phyloP scores from a whole-genome alignment of 2,888 invertebrate genomes.

The Tinea pellionella region DNA sequence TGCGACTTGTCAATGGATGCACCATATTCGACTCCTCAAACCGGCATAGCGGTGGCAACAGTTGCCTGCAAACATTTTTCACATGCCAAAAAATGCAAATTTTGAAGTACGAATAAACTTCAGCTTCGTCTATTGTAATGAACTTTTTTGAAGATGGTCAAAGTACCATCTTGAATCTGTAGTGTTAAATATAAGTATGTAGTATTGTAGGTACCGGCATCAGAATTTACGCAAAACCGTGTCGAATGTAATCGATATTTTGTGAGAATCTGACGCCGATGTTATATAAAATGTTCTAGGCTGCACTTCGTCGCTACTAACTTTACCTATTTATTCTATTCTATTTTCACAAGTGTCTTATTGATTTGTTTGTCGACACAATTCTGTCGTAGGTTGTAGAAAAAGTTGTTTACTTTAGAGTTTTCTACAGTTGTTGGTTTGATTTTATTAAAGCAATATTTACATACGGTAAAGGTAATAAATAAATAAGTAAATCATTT shows the following conservation, averaged over 20 bases:
- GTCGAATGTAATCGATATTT: not conserved
- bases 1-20: no score
- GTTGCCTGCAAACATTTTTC: no score
- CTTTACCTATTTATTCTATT: constrained; percentile 3
- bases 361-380: constrained; percentile 3
- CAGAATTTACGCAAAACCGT: not conserved
- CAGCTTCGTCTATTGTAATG: not conserved
- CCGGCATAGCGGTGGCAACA: no score
- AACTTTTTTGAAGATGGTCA: not conserved
- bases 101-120: not conserved
- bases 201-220: not conserved
- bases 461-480: no score
- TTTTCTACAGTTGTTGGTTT: not conserved
- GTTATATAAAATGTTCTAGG: not conserved
- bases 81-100: no score
- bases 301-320: not conserved
- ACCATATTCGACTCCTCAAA: no score
- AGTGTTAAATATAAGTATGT: not conserved
- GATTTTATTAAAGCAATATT: not conserved
- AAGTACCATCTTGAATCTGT: not conserved
- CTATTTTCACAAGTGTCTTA: constrained; percentile 6
- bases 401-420: not conserved
- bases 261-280: not conserved
- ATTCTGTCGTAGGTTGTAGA: not conserved
- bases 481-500: not conserved